phyloP scores from a whole-genome alignment of 2,888 invertebrate genomes.

The Agrochola macilenta region DNA sequence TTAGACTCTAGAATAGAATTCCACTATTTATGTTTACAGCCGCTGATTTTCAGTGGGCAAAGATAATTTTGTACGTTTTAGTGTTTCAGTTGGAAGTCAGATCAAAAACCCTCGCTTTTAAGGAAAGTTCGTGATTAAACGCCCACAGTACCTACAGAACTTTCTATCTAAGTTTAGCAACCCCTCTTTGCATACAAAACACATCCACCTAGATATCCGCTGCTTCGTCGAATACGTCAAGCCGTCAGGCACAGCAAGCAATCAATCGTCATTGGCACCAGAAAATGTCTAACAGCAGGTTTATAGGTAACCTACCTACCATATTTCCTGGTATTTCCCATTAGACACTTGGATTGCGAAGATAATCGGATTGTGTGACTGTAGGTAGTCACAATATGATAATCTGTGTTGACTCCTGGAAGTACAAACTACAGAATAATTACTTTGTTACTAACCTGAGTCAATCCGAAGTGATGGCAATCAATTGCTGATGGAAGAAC shows the following conservation, averaged over 20 bases:
- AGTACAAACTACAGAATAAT: not conserved
- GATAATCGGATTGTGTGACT: not conserved
- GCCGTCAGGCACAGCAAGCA: conserved; percentile 22
- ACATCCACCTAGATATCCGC: conserved; percentile 15
- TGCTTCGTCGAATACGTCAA: conserved; percentile 22
- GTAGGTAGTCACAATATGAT: not conserved
- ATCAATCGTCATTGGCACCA: conserved; percentile 20
- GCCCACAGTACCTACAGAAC: conserved; percentile 7
- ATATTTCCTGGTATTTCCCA: conserved; percentile 2
- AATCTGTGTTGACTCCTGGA: not conserved
- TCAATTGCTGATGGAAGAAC: not conserved
- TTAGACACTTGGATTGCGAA: not conserved
- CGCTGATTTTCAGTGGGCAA: conserved; percentile 46
- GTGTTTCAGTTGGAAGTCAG: conserved; percentile 29
- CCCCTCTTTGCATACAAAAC: conserved; percentile 16
- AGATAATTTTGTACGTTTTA: conserved; percentile 53
- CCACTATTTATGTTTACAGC: conserved; percentile 60
- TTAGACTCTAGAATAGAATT: conserved; percentile 56
- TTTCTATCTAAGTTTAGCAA: conserved; percentile 13
- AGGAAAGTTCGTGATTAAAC: conserved; percentile 36
- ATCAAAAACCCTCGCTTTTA: conserved; percentile 30
- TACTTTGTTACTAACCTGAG: not conserved
- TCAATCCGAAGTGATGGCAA: not conserved
- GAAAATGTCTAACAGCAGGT: conserved; percentile 16
- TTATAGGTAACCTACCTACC: not conserved